Evolutionary conservation across 1,140 invertebrate genomes (phyloP), one percentile per base, ranked within the genome.

Genomic region (Drosophila nasuta): DNA sequence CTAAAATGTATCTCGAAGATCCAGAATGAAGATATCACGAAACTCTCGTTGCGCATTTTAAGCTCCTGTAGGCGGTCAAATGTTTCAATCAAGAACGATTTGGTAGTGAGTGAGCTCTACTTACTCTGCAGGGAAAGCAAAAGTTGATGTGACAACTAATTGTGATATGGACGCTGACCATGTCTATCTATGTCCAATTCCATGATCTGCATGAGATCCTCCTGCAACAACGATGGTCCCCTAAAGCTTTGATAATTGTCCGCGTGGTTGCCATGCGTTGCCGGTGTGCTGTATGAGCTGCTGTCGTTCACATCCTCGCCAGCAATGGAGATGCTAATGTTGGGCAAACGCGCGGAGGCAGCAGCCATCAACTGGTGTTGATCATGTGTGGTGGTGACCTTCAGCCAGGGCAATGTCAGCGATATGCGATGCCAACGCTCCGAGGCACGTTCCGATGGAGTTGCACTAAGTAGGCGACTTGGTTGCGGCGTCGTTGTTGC

Each of bases 391-490:
- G 5, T 57, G 35, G 35, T 38, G 7, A 8, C 52, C 20, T 46
- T 66, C 0, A 67, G 4, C 67, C 67, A 68, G 30, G 77, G 68
- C 41, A 76, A n/a, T 2, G 51, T 63, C 20, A 72, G 6, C 6
- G 74, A 58, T 6, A 76, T 33, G 17, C 52, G 74, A 38, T 63
- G 77, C 77, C 74, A 79, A 15, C 7, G 67, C 2, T 59, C 62
- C 5, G 48, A 11, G 6, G 64, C 49, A 6, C 25, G 43, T 8
- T 20, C 49, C 63, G 35, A 43, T 28, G 15, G 35, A 5, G 2
- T 13, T n/a, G 5, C 10, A n/a, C 30, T 6, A 5, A 43, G 54
- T 11, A 38, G 13, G 2, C 17, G 13, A 35, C 46, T 35, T 5
- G 57, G 20, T n/a, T 38, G 38, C 17, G 57, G 45, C 33, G 30